These are phyloP conservation scores for Oryzaephilus surinamensis DNA, from an alignment of 1,140 invertebrate species.

Conservation along the genomic window DNA sequence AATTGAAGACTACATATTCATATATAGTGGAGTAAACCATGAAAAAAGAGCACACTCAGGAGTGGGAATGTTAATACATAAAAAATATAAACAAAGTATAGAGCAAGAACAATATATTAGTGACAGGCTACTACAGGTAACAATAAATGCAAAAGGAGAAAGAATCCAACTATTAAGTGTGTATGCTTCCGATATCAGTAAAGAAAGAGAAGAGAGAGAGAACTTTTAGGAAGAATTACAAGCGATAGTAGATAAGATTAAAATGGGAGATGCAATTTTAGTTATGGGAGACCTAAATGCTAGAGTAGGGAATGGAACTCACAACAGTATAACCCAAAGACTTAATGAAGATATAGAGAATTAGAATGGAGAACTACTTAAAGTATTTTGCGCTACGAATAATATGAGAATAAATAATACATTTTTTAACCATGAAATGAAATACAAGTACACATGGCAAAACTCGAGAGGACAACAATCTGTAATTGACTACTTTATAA, in stretches of 20 bases:
- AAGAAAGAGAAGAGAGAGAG: not conserved
- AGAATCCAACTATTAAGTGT: constrained; percentile 2
- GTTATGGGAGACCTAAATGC: constrained; percentile 4
- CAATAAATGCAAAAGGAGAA: constrained; percentile 1
- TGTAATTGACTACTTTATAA: constrained; percentile 3
- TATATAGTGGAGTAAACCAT: constrained; percentile 4
- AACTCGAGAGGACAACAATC: constrained; percentile 4
- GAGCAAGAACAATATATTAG: no score
- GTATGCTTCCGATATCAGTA: constrained; percentile 3
- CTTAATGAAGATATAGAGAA: constrained; percentile 9
- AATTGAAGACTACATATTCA: constrained; percentile 5
- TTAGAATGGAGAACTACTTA: constrained; percentile 8
- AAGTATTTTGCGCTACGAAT: constrained; percentile 3
- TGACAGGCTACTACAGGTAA: no score
- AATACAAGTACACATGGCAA: constrained; percentile 2
- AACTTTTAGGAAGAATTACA: constrained; percentile 5
- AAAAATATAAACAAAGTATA: no score
- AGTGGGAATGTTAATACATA: no score
- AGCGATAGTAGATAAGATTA: not conserved
- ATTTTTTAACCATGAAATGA: not conserved
- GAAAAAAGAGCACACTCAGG: no score
- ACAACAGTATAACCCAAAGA: constrained; percentile 2
- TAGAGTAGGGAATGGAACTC: not conserved
- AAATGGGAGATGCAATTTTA: constrained; percentile 1
- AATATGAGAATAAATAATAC: constrained; percentile 1